Evolutionary conservation across 2,888 invertebrate species (phyloP).

Genomic region (Cynaeus angustus): DNA sequence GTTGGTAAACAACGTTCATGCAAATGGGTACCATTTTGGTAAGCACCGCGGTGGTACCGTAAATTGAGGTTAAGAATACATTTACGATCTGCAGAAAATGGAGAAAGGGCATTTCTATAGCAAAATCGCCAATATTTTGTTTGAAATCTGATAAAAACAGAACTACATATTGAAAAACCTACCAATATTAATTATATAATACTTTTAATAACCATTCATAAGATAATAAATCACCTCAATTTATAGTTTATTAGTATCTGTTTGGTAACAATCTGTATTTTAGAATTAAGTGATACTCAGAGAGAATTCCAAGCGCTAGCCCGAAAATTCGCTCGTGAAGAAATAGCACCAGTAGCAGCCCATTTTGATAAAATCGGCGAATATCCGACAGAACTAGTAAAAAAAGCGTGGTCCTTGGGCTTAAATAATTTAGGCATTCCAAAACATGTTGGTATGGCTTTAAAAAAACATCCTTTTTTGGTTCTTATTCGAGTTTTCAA

Average conservation of each 20-base stretch:
- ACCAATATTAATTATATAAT: too few species aligned
- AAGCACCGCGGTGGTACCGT: slow-evolving; percentile 20
- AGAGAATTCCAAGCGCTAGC: slow-evolving; percentile 87
- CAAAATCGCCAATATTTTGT: too few species aligned
- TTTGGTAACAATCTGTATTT: too few species aligned
- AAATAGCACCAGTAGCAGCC: slow-evolving; percentile 92
- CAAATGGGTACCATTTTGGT: slow-evolving; percentile 58
- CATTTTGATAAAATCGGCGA: slow-evolving; percentile 92
- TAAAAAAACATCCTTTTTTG: not conserved
- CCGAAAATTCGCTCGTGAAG: slow-evolving; percentile 92
- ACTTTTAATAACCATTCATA: too few species aligned
- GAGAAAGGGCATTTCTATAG: too few species aligned
- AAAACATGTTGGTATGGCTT: slow-evolving; percentile 69
- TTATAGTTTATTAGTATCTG: too few species aligned
- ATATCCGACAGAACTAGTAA: slow-evolving; percentile 95
- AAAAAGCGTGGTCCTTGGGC: slow-evolving; percentile 93
- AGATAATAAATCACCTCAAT: too few species aligned
- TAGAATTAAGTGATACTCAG: slow-evolving; percentile 81
- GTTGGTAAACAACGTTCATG: not conserved
- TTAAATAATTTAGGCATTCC: slow-evolving; percentile 92
- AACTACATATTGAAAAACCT: too few species aligned
- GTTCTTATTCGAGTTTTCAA: slow-evolving; percentile 63
- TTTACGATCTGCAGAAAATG: too few species aligned
- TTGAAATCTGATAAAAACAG: too few species aligned
- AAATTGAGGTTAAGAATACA: too few species aligned